Conservation (phyloP, 2,888 invertebrate genomes). For the Eupithecia pulchellata region DNA sequence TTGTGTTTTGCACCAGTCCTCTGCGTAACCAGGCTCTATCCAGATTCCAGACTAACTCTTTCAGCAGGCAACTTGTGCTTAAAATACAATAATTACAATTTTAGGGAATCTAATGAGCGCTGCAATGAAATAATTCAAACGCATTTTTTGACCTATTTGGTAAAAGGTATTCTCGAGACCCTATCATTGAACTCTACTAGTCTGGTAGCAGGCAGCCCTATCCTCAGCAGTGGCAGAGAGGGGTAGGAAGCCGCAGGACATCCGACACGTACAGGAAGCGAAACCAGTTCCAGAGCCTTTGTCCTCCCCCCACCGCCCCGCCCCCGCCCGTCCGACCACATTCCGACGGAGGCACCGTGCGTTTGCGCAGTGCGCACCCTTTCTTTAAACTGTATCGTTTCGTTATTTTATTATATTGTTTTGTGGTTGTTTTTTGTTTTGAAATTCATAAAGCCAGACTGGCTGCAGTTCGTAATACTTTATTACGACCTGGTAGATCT, state of each 20-base stretch:
- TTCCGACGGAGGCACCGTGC: constrained; percentile 76
- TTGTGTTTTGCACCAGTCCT: background rate
- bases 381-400: constrained; percentile 53
- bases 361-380: constrained; percentile 75
- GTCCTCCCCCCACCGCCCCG: constrained; percentile 64
- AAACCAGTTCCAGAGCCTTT: constrained; percentile 82
- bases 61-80: too few relatives aligned
- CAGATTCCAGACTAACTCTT: background rate
- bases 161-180: background rate
- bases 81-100: too few relatives aligned
- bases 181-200: background rate
- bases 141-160: too few relatives aligned
- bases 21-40: background rate
- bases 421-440: background rate
- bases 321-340: constrained; percentile 71
- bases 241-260: constrained; percentile 86
- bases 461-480: background rate
- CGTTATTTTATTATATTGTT: constrained; percentile 38
- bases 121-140: background rate
- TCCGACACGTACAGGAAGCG: constrained; percentile 86
- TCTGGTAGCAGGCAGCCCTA: constrained; percentile 39
- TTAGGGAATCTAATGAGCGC: too few relatives aligned
- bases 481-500: constrained; percentile 33
- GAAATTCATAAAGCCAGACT: background rate
- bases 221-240: constrained; percentile 52